Base-by-base conservation (phyloP, 2,888 invertebrate genomes). In the Ophraella communa region DNA sequence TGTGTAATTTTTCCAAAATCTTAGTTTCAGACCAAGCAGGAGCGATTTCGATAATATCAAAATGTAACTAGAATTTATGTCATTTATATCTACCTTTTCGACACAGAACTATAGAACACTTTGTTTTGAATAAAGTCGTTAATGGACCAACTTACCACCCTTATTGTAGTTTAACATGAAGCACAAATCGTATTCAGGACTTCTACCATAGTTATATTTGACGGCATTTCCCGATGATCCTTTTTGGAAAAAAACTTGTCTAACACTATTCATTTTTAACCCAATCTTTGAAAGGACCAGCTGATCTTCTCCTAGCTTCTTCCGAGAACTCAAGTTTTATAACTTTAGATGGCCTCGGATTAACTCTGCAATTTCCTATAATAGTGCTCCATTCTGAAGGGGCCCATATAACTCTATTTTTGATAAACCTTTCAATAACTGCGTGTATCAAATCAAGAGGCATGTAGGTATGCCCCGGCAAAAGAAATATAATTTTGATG, bases 401-500 rank as follows among this genome's bases (percentile, higher is more conserved):
- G 20, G 62, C 56, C 55, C 62, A 62, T 24, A 62, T 30, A 20
- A 62, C 56, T 2, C 55, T 58, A 24, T 45, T 62, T 20, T 10
- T 14, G 18, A 62, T 21, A 30, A 45, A 56, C 35, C 53, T 60
- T 42, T 58, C 58, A 23, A 58, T 51, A 7, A 51, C 51, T n/a
- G 49, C 58, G 35, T 58, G 61, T 11, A 61, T 54, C 24, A 54
- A 57, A 42, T 61, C 60, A 14, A 60, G 52, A 11, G 60, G 60
- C 60, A 60, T 60, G 30, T 60, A 60, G 49, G 53, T 60, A 45
- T 54, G 54, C 17, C 54, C 54, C 11, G 61, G 54, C 11, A 61
- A 30, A 11, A 62, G 35, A 17, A 62, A 62, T 20, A 45, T 20
- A 21, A 62, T 56, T 47, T 62, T 62, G 10, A 62, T 56, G 14